Base-by-base conservation (phyloP, 2,888 invertebrate genomes). In the Drosophila formosana region DNA sequence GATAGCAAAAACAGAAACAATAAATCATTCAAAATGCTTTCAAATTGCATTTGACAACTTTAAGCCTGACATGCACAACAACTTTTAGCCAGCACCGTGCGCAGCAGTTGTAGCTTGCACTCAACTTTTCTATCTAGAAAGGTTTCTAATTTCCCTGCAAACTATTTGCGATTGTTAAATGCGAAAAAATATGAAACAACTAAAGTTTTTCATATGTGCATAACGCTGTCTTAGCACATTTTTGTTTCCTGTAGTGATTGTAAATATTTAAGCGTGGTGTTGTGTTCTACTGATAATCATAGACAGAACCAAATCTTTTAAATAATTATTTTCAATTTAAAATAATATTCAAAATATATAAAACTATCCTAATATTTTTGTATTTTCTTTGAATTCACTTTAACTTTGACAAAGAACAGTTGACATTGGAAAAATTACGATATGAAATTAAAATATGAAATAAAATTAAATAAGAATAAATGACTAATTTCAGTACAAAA, bases 81-180 rank as follows among this genome's bases (percentile, higher is more conserved):
- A 18, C 30, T n/a, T 41, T n/a, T 50, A 4, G 3, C 3, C 4
- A 32, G 25, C 55, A 34, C 32, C 45, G 45, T 55, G 30, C 7
- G n/a, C n/a, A 13, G n/a, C n/a, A 6, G 3, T 25, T 11, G 28
- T 9, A 11, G 7, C 11, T 43, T 23, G 45, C 8, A 60, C 8
- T 39, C 3, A 4, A 30, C 3, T 18, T 52, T 45, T 26, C 11
- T 52, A 32, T 25, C 51, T 60, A 7, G 26, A 30, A n/a, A 4
- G 23, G 58, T 30, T 51, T 60, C 51, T 1, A 32, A 43, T 60
- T 60, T 51, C 25, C n/a, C 9, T 23, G 1, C 18, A 18, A 25
- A 23, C 50, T 41, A 30, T 30, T 9, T 18, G 9, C 1, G 11
- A n/a, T 11, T 43, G 2, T 25, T 58, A 11, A 18, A 11, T 11